These are phyloP conservation scores for Rafetus swinhoei DNA, from an alignment of 2,113 vertebrate genomes.

Conservation along the genomic window DNA sequence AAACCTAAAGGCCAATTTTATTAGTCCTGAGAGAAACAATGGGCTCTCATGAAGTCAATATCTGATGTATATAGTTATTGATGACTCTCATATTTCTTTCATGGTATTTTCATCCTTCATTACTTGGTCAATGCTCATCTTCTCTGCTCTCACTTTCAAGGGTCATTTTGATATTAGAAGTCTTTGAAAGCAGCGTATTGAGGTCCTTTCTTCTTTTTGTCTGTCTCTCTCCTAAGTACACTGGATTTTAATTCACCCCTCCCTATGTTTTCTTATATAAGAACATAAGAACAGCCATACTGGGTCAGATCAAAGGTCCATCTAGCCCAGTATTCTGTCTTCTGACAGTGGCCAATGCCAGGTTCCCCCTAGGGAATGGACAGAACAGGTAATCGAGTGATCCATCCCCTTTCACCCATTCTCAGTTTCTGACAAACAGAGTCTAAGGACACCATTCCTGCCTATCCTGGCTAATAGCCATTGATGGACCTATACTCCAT, in stretches of 20 bases:
- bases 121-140: neutral
- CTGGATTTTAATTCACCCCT: neutral
- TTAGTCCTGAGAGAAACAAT: neutral
- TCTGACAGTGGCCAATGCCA: too few species aligned
- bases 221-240: neutral
- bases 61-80: neutral
- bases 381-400: too few species aligned
- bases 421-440: too few species aligned
- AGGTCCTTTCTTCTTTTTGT: accelerated
- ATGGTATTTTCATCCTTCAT: neutral
- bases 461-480: too few species aligned
- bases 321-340: too few species aligned
- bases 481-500: too few species aligned
- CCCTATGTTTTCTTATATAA: accelerated
- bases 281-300: neutral
- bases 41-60: neutral
- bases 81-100: neutral
- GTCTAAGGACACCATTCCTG: too few species aligned
- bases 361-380: too few species aligned
- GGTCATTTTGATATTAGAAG: neutral
- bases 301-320: too few species aligned
- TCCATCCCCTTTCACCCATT: too few species aligned
- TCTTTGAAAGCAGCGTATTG: neutral
- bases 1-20: accelerated
- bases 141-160: neutral